Base-by-base conservation (phyloP, 2,797 vertebrate genomes). In the Leptodactylus fallax region DNA sequence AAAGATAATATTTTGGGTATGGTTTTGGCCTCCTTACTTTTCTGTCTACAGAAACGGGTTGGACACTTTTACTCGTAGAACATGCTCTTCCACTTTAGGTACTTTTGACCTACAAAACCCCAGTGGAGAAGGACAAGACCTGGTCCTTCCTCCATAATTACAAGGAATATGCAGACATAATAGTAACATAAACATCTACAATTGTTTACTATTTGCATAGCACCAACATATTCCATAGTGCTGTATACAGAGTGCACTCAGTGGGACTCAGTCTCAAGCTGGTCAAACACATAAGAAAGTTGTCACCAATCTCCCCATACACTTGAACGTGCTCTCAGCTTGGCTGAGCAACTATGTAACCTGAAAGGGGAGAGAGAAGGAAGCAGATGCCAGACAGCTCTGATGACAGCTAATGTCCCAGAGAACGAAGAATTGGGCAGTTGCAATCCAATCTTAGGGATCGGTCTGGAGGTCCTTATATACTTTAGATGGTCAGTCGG, bases 41-140 rank as follows among this genome's bases (percentile, higher is more conserved):
- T 67, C 53, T 27, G 13, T 51, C 13, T 79, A 17, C 61, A n/a
- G n/a, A n/a, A n/a, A n/a, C n/a, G 65, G 79, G 81, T 60, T 47
- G 16, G 47, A 10, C 36, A 47, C 69, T 45, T 6, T 45, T 47
- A 69, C 72, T 65, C 10, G 25, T 51, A 58, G 49, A 77, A 56
- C 55, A 81, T 36, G 45, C n/a, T 56, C 60, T 53, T 69, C 72
- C 72, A 83, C 69, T 77, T 63, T 77, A 69, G 14, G 8, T 0
- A 74, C 27, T 74, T 81, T n/a, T 71, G 25, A 45, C 47, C 51
- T 36, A 58, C 76, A n/a, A n/a, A n/a, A n/a, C n/a, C n/a, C n/a
- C n/a, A 63, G 17, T n/a, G 45, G 79, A 81, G 60, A n/a, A 81
- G 13, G n/a, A 51, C 14, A 65, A n/a, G 45, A 5, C 21, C n/a